A percentile compares a stretch with the other conserved stretches of the same genome.
These are phyloP conservation scores for Aspidiotus rigidus DNA, from an alignment of 2,888 invertebrate genomes.

Conservation along the genomic window DNA sequence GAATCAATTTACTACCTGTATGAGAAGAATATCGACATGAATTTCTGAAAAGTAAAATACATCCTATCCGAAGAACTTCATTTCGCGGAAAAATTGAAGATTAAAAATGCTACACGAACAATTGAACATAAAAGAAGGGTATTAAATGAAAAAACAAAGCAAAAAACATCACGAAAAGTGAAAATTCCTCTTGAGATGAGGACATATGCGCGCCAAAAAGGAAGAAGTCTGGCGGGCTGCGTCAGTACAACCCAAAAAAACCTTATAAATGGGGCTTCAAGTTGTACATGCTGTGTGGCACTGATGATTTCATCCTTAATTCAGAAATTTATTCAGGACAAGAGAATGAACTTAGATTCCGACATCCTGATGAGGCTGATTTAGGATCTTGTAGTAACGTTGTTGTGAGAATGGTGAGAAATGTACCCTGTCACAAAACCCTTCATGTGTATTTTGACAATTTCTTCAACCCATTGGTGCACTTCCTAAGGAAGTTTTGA, in stretches of 20 bases:
- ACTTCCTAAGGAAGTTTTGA: not conserved
- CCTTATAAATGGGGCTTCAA: slow-evolving; percentile 41
- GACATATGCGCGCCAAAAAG: slow-evolving; percentile 39
- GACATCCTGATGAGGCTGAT: slow-evolving; percentile 33
- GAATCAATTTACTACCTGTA: too few species aligned
- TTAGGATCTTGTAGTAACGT: slow-evolving; percentile 35
- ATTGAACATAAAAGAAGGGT: slow-evolving; percentile 1
- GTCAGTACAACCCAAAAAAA: slow-evolving; percentile 42
- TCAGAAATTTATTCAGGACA: too few species aligned
- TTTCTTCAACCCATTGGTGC: not conserved
- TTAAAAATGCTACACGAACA: too few species aligned
- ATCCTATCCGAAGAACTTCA: too few species aligned
- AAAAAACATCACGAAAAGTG: too few species aligned
- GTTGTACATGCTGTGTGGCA: slow-evolving; percentile 35
- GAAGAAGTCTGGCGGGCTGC: slow-evolving; percentile 35
- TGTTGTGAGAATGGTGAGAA: slow-evolving; percentile 34
- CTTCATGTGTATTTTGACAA: slow-evolving; percentile 2
- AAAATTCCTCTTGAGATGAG: slow-evolving; percentile 39
- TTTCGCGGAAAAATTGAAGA: too few species aligned
- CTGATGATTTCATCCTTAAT: slow-evolving; percentile 34
- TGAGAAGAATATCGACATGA: too few species aligned
- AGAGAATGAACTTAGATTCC: not conserved
- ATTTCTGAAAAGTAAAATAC: too few species aligned
- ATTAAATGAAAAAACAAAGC: not conserved
- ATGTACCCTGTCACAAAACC: slow-evolving; percentile 25